phyloP scores from a whole-genome alignment of 2,797 vertebrate species.

The Columba guinea region DNA sequence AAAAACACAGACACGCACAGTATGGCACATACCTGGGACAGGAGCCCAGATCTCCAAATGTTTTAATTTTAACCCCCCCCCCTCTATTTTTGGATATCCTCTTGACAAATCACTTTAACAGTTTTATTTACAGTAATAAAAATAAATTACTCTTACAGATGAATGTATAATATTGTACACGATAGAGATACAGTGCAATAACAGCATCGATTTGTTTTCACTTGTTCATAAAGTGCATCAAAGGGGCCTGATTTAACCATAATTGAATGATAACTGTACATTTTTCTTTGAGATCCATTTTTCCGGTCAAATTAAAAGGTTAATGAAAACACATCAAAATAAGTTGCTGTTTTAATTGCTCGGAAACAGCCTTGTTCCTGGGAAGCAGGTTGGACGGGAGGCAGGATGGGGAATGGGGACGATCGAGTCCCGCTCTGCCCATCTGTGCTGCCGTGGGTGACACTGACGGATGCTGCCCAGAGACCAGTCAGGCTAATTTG shows the following conservation, averaged over 20 bases:
- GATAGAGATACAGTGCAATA: constrained; percentile 90
- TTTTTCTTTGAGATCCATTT: background rate
- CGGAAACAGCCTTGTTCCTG: background rate
- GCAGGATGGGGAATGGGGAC: background rate
- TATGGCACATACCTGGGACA: constrained; percentile 53
- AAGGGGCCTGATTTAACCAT: constrained; percentile 37
- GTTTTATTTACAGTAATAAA: constrained; percentile 90
- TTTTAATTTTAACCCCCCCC: constrained; percentile 17
- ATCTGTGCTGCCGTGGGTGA: fast-evolving
- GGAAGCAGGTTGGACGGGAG: background rate
- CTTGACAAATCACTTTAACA: constrained; percentile 68
- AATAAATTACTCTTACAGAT: constrained; percentile 90
- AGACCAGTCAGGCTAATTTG: background rate
- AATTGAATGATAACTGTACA: background rate
- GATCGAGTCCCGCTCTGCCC: fast-evolving
- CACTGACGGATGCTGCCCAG: fast-evolving
- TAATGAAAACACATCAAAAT: background rate
- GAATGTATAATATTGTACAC: constrained; percentile 84
- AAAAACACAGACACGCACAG: background rate
- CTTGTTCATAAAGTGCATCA: constrained; percentile 72
- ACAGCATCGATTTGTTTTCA: constrained; percentile 76
- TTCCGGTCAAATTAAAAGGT: background rate
- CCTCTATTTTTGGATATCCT: constrained; percentile 5
- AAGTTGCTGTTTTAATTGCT: background rate
- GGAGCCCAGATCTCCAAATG: constrained; percentile 39